Evolutionary conservation across 2,888 invertebrate genomes (phyloP), one percentile per base, ranked within the genome.

Genomic region (Parthenolecanium corni): DNA sequence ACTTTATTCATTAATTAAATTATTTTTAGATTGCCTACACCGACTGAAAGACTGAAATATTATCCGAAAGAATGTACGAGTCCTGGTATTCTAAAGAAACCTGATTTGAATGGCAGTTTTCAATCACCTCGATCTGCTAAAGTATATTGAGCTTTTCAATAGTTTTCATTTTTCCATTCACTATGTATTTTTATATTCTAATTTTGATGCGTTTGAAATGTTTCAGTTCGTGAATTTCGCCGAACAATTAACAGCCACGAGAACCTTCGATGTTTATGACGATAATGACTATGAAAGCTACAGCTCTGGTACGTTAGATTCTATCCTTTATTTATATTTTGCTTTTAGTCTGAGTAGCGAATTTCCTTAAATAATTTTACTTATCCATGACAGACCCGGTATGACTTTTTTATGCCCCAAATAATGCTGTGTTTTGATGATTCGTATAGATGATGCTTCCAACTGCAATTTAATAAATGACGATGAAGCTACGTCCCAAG

Each of bases 21-120:
- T 31, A 31, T 6, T 31, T 31, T 31, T 31, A 31, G 31, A 9
- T 6, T 31, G 31, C 31, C 31, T 31, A 31, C 31, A 31, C 9
- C 31, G 31, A 31, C 21, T 1, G 54, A 38, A 54, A 54, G 21
- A 54, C 36, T 51, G 9, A 20, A 47, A 5, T 58, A 49, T n/a
- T 47, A 31, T 58, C 58, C 58, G 16, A 58, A 49, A 38, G 51
- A 58, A 38, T 58, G 51, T 16, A 49, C 51, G 14, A 58, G 58
- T 36, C 58, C 51, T 58, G 38, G 51, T 14, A 58, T 58, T 36
- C 23, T 58, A 21, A 58, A 58, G 51, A 58, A 38, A 36, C 38
- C 31, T 9, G 46, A 58, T 23, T 18, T 36, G 1, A 51, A 38
- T 49, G 14, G 16, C 9, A 58, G 23, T 40, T 40, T 14, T 16